Conservation (phyloP, 2,113 vertebrate genomes). For the Circaetus gallicus region DNA sequence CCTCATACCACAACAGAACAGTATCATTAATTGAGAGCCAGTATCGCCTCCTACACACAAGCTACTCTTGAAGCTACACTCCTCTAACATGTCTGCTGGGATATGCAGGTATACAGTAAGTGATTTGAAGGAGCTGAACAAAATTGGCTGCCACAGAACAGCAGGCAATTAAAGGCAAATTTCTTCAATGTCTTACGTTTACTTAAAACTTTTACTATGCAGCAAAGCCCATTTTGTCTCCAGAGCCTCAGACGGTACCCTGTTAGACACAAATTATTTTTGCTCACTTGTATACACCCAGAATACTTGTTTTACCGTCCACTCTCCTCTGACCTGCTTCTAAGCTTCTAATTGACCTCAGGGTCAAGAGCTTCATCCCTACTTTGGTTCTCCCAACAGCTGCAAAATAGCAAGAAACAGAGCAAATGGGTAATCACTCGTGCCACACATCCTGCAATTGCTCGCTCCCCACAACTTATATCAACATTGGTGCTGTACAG, state of each 20-base stretch:
- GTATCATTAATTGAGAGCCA: accelerated
- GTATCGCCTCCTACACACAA: accelerated
- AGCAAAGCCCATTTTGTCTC: neutral
- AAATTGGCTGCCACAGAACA: neutral
- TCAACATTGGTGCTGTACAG: neutral
- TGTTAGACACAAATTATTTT: neutral
- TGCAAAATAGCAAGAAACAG: conserved; percentile 29
- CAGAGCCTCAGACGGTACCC: neutral
- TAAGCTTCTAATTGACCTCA: conserved; percentile 50
- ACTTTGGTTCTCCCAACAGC: conserved; percentile 30
- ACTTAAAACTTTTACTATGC: neutral
- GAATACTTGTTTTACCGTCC: neutral
- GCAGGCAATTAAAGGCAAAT: neutral
- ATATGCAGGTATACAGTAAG: neutral
- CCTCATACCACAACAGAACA: neutral
- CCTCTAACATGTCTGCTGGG: accelerated
- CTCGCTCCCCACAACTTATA: neutral
- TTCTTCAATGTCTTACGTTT: neutral
- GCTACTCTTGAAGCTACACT: neutral
- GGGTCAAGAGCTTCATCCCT: conserved; percentile 57
- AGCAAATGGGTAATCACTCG: conserved; percentile 36
- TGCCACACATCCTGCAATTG: conserved; percentile 10
- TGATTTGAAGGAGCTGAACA: neutral
- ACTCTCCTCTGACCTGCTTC: conserved; percentile 35
- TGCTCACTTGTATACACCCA: conserved; percentile 9